Conservation (phyloP, 2,113 vertebrate species). For the Haemorhous mexicanus region DNA sequence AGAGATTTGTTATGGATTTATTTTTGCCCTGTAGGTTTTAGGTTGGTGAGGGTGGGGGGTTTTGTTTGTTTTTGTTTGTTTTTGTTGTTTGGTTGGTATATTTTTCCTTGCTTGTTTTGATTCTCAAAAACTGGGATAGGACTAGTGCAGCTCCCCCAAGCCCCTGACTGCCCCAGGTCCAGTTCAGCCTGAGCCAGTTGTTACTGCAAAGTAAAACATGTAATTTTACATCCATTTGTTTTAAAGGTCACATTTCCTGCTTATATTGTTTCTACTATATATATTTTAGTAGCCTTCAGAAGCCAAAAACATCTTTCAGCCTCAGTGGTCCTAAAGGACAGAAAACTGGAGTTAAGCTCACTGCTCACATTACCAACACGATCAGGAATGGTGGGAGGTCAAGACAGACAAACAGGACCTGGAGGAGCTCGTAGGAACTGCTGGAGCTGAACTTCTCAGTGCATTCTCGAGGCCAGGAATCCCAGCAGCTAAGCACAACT, state of each 20-base stretch:
- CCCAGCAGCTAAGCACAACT: neutral
- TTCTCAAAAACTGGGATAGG: neutral
- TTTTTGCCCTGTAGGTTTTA: neutral
- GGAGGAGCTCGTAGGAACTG: neutral
- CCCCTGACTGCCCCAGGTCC: neutral
- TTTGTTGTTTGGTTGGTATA: neutral
- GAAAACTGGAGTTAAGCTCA: neutral
- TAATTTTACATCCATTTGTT: neutral
- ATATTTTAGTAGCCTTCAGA: neutral
- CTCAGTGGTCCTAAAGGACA: neutral
- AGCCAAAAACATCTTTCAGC: neutral
- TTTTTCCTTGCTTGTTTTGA: neutral
- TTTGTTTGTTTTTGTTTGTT: neutral
- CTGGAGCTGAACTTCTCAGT: neutral
- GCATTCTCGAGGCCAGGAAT: neutral
- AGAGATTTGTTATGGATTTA: neutral
- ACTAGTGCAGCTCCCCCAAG: neutral
- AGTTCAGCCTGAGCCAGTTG: neutral
- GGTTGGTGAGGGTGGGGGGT: rapidly evolving
- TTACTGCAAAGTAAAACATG: neutral
- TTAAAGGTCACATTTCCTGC: neutral
- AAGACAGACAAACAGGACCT: rapidly evolving
- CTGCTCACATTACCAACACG: rapidly evolving
- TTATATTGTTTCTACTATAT: neutral
- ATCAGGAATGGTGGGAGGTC: neutral